phyloP scores from a whole-genome alignment of 2,113 vertebrate species.

The Potamarius usumacintae region DNA sequence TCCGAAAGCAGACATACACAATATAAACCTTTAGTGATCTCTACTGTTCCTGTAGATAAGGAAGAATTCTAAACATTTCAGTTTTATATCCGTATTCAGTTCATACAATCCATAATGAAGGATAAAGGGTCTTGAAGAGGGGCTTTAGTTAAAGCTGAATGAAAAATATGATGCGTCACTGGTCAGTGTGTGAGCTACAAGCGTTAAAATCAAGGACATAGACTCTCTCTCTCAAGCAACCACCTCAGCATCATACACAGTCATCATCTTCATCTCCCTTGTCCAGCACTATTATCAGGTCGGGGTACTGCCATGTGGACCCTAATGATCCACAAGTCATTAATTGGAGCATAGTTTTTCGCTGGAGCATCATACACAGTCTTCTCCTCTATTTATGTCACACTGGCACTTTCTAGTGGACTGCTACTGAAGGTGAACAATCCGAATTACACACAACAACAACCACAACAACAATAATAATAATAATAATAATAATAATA shows the following conservation, averaged over 20 bases:
- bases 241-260: too few relatives aligned
- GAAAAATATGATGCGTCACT: neutral
- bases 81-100: neutral
- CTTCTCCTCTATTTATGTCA: constrained; percentile 30
- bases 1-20: constrained; percentile 55
- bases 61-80: neutral
- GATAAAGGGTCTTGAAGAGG: neutral
- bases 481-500: neutral
- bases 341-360: too few relatives aligned
- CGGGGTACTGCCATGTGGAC: too few relatives aligned
- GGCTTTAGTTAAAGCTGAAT: too few relatives aligned
- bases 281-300: too few relatives aligned
- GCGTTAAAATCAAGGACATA: neutral
- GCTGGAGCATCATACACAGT: too few relatives aligned
- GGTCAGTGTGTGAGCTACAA: neutral
- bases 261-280: too few relatives aligned
- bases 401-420: constrained; percentile 60
- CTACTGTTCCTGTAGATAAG: neutral
- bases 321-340: too few relatives aligned
- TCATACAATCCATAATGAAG: neutral
- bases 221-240: too few relatives aligned
- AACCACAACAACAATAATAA: constrained; percentile 1
- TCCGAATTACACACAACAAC: constrained; percentile 53
- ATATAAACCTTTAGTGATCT: constrained; percentile 9
- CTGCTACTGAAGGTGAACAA: constrained; percentile 59